These are phyloP conservation scores for Melipona quadrifasciata DNA, from an alignment of 1,140 invertebrate genomes.

Conservation along the genomic window DNA sequence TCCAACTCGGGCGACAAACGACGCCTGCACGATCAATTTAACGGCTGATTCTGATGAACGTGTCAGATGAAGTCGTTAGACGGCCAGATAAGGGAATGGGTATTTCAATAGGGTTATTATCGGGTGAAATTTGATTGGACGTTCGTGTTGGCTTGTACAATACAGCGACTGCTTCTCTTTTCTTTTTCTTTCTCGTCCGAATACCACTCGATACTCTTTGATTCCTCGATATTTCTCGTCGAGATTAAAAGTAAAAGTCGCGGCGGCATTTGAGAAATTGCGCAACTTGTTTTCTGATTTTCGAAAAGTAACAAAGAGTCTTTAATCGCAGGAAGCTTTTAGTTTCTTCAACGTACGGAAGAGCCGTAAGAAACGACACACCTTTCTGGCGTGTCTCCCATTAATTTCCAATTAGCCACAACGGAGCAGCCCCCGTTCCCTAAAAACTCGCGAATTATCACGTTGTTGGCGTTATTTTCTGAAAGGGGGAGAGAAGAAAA, in stretches of 20 bases:
- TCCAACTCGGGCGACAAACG: conserved; percentile 32
- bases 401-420: conserved; percentile 19
- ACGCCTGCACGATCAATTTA: conserved; percentile 33
- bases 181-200: no score
- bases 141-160: background rate
- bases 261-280: no score
- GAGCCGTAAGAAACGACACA: background rate
- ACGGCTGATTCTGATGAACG: conserved; percentile 34
- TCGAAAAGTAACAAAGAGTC: no score
- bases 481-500: background rate
- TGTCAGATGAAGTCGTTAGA: conserved; percentile 23
- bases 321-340: no score
- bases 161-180: background rate
- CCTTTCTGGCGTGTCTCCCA: background rate
- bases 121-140: conserved; percentile 19
- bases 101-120: background rate
- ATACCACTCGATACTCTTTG: background rate
- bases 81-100: background rate
- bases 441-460: background rate
- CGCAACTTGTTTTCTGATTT: no score
- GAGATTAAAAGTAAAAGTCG: background rate
- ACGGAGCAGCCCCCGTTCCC: background rate
- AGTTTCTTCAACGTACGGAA: background rate
- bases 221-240: background rate
- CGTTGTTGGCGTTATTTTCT: background rate